phyloP scores from a whole-genome alignment of 2,113 vertebrate genomes.

The Spheniscus mendiculus region DNA sequence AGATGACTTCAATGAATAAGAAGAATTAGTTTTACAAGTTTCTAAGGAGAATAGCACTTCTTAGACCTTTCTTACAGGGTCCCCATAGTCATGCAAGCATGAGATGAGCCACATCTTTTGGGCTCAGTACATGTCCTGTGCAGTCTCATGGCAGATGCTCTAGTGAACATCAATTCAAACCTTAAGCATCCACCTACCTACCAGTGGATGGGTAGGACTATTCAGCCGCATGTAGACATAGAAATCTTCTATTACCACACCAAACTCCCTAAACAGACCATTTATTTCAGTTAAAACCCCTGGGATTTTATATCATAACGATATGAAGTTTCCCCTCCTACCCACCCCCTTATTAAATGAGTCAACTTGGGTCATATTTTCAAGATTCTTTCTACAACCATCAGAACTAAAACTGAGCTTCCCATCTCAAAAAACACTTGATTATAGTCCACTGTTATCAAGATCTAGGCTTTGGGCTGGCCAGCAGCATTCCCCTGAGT shows the following conservation, averaged over 20 bases:
- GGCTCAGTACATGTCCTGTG: neutral
- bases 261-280: neutral
- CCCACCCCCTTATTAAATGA: no score
- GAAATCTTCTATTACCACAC: neutral
- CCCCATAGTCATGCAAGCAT: neutral
- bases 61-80: neutral
- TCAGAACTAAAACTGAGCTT: neutral
- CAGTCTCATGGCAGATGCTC: neutral
- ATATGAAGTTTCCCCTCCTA: fast-evolving
- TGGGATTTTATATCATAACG: neutral
- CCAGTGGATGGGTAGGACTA: no score
- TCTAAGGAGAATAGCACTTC: neutral
- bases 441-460: neutral
- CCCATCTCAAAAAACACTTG: neutral
- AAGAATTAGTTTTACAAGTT: neutral
- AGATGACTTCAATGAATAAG: neutral
- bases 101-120: neutral
- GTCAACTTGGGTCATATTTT: neutral
- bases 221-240: neutral
- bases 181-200: neutral
- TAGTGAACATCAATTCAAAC: neutral
- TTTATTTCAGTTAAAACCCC: neutral
- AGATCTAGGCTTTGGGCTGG: neutral
- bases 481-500: neutral
- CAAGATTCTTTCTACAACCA: neutral